Conservation (phyloP, 2,113 vertebrate species). For the Poicephalus gulielmi region DNA sequence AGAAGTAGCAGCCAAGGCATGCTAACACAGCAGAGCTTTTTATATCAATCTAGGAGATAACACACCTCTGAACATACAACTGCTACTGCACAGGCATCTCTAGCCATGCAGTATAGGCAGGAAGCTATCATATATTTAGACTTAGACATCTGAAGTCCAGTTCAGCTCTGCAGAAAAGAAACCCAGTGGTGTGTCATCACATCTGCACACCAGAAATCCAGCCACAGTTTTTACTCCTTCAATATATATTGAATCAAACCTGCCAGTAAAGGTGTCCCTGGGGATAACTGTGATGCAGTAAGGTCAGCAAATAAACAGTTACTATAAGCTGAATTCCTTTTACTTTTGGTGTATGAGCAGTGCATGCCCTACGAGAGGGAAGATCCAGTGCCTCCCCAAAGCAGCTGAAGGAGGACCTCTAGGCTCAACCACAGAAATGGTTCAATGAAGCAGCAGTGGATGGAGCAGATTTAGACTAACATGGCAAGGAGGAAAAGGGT, state of each 20-base stretch:
- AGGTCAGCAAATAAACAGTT: neutral
- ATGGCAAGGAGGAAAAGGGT: neutral
- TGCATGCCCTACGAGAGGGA: accelerated
- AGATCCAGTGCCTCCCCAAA: neutral
- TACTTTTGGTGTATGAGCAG: neutral
- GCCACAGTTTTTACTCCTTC: neutral
- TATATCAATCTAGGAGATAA: neutral
- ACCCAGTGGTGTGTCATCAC: accelerated
- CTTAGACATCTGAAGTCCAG: neutral
- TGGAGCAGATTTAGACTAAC: neutral
- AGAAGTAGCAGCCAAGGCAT: neutral
- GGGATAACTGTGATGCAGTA: neutral
- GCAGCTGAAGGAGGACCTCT: neutral
- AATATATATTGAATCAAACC: neutral
- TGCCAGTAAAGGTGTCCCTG: neutral
- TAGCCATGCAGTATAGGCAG: neutral
- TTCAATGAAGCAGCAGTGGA: neutral
- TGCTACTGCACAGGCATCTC: neutral
- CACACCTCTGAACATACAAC: neutral
- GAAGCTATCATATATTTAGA: neutral
- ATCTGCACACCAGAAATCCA: neutral
- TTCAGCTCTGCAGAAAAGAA: neutral
- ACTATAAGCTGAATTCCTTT: neutral
- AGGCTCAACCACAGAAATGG: neutral
- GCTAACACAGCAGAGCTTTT: neutral